Evolutionary conservation across 1,140 invertebrate species (phyloP).

Genomic region (Lamellibrachia luymesi): DNA sequence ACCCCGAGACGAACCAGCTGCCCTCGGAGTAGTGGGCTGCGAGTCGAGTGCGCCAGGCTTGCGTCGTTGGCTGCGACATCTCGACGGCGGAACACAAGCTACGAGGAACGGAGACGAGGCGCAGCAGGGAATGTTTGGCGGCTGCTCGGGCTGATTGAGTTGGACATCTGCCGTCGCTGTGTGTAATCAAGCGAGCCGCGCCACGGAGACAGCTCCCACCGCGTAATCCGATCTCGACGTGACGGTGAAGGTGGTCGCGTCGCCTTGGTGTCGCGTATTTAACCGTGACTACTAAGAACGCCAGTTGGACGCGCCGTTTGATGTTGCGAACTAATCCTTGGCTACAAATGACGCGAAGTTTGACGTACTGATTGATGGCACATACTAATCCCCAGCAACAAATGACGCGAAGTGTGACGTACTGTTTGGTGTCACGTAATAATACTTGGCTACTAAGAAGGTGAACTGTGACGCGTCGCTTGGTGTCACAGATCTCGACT

Average conservation of each 20-base stretch:
- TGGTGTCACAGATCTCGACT: background rate
- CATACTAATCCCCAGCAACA: background rate
- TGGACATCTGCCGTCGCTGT: background rate
- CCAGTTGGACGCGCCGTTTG: background rate
- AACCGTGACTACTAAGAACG: background rate
- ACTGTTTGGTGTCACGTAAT: background rate
- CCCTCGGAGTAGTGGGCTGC: too few species aligned
- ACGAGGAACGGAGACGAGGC: background rate
- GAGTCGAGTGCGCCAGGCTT: too few species aligned
- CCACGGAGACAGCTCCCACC: background rate
- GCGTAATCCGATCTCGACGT: background rate
- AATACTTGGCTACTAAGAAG: background rate
- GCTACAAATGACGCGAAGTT: background rate
- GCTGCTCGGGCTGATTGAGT: background rate
- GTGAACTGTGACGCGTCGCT: background rate
- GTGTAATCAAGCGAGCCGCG: background rate
- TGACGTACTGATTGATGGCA: background rate
- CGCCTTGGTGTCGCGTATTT: background rate
- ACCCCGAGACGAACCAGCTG: background rate
- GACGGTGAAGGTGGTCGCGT: background rate
- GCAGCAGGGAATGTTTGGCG: background rate
- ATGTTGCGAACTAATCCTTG: background rate
- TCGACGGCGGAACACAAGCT: background rate
- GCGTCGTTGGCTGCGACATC: background rate
- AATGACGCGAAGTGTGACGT: background rate